These are phyloP conservation scores for Catharus minimus DNA, from an alignment of 2,113 vertebrate species.

Conservation along the genomic window DNA sequence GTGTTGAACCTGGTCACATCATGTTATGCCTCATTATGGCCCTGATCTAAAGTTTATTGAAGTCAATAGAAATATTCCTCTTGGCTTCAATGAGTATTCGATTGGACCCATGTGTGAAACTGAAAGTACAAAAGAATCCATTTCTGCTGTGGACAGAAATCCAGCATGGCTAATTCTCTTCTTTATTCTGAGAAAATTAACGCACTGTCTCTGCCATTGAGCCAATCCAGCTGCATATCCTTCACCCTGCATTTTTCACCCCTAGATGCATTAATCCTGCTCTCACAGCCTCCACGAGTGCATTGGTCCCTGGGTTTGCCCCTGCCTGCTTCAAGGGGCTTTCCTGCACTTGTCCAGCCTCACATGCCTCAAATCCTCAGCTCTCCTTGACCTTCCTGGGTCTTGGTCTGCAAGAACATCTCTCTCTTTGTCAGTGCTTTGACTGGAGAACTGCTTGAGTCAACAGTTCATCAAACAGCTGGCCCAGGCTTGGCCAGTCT, in stretches of 20 bases:
- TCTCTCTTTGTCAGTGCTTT: background rate
- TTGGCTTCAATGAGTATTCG: slow-evolving; percentile 32
- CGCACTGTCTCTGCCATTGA: background rate
- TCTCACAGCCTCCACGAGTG: background rate
- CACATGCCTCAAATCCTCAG: accelerated
- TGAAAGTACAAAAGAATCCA: slow-evolving; percentile 27
- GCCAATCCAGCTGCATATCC: background rate
- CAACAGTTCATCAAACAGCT: accelerated
- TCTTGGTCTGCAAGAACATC: background rate
- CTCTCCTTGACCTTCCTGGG: background rate
- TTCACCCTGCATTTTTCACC: background rate
- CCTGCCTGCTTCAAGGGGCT: too few relatives aligned
- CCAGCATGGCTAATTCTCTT: background rate
- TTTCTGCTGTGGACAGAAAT: slow-evolving; percentile 4
- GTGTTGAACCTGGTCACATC: slow-evolving; percentile 8
- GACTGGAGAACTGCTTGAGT: background rate
- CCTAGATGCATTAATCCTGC: accelerated
- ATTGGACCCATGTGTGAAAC: slow-evolving; percentile 8
- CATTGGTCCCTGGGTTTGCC: accelerated
- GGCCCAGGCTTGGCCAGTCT: accelerated
- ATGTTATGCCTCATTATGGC: slow-evolving; percentile 45
- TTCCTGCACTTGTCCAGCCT: background rate
- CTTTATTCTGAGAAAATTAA: background rate
- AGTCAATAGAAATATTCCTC: slow-evolving; percentile 58
- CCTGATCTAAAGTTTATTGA: slow-evolving; percentile 43